Conservation (phyloP, 2,888 invertebrate species). For the Bedellia somnulentella region DNA sequence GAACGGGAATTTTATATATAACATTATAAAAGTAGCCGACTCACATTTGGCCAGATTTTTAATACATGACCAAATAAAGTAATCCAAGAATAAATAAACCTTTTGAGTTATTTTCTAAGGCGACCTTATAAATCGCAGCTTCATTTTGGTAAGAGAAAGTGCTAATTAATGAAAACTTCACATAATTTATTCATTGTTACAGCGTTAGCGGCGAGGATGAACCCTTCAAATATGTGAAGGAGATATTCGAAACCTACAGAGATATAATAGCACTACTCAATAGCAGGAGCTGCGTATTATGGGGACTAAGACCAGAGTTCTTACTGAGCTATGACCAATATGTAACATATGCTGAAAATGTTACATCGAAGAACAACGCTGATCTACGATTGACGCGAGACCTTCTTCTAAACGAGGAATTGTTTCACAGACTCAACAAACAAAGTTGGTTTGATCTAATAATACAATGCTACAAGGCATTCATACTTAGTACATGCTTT, state of each 20-base stretch:
- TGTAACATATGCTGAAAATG: constrained; percentile 25
- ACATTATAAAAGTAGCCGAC: too few relatives aligned
- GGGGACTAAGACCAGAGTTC: constrained; percentile 32
- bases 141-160: constrained; percentile 24
- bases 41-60: too few relatives aligned
- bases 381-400: constrained; percentile 28
- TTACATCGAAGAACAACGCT: constrained; percentile 27
- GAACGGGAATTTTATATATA: too few relatives aligned
- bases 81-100: constrained; percentile 1
- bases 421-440: constrained; percentile 37
- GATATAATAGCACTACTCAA: constrained; percentile 32
- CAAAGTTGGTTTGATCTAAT: constrained; percentile 65
- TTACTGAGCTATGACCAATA: constrained; percentile 42
- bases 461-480: constrained; percentile 63
- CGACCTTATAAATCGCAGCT: neutral
- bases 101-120: neutral
- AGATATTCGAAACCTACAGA: constrained; percentile 38
- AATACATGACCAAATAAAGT: too few relatives aligned
- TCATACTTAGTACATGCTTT: constrained; percentile 50
- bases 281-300: constrained; percentile 34
- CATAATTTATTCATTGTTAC: too few relatives aligned
- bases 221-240: constrained; percentile 28
- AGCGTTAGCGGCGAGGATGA: too few relatives aligned
- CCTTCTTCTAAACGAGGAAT: constrained; percentile 20
- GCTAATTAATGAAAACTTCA: too few relatives aligned